A percentile compares a stretch with the other conserved stretches of the same genome.
Conservation (phyloP, 2,113 vertebrate species). For the Myiozetetes cayanensis region DNA sequence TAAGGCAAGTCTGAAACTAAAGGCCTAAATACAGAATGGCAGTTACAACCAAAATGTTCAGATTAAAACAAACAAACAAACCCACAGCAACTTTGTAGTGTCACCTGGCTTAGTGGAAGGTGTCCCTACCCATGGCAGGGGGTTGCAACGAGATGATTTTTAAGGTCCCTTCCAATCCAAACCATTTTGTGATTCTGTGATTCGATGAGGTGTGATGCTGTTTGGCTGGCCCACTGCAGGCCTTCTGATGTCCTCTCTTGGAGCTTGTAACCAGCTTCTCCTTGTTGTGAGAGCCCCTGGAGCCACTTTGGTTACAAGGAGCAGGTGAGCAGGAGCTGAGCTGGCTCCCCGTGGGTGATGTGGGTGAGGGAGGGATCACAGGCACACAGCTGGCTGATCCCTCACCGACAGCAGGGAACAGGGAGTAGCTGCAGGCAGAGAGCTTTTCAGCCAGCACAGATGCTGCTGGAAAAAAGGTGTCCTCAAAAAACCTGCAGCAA, state of each 20-base stretch:
- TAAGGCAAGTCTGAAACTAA: not conserved
- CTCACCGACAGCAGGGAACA: not conserved
- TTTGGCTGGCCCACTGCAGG: not conserved
- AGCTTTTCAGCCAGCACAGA: not conserved
- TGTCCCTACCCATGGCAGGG: not conserved
- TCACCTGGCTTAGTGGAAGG: not conserved
- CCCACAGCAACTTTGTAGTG: not conserved
- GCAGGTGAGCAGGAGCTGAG: not conserved
- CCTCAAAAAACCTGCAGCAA: not conserved
- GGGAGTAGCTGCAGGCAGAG: not conserved
- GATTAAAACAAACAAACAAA: not conserved
- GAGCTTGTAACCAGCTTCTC: not conserved
- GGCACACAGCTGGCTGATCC: not conserved
- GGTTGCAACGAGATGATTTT: not conserved
- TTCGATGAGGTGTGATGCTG: not conserved
- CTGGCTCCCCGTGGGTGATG: not conserved
- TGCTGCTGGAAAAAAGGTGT: not conserved
- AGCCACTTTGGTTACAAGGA: not conserved
- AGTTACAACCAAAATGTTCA: not conserved
- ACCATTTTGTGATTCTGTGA: not conserved
- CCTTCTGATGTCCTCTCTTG: not conserved
- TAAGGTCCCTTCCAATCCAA: not conserved
- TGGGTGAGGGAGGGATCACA: not conserved
- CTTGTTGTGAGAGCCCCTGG: not conserved
- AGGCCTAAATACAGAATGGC: not conserved